Base-by-base conservation (phyloP, 2,888 invertebrate genomes). In the Drosophila quinaria region DNA sequence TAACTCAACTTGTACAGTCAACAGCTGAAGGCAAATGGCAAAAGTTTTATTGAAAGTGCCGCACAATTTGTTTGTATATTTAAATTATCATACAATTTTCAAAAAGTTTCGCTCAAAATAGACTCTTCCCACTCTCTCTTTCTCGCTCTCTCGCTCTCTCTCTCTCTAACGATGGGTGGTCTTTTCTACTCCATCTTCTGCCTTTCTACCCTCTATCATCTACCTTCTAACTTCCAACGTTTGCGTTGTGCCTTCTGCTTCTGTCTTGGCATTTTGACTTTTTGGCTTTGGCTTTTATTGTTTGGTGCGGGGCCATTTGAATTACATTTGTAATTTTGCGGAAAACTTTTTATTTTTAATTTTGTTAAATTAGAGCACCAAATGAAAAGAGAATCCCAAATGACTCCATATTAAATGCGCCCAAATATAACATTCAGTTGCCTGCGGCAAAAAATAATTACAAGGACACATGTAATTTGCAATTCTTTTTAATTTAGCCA, bases 41-140 rank as follows among this genome's bases (percentile, higher is more conserved):
- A 90, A 87, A 87, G 90, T 87, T 87, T 86, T 90, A 88, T 90
- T 88, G 87, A 82, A 87, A 90, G 72, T 82, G 90, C 90, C 86
- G 88, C 86, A 87, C 90, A 87, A 87, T 87, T 87, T 87, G 86
- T 87, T 87, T 87, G 90, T 86, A 86, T 88, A 90, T 88, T 87
- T 82, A 87, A 87, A 87, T 86, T 86, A 84, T 89, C 84, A 89
- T 89, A 86, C 74, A 89, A 86, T 87, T 87, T 85, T 71, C 63
- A 10, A 69, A 87, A 90, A 82, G 63, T 82, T 90, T 86, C 78
- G 74, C 71, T 72, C 42, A 42, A n/a, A n/a, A n/a, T n/a, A n/a
- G n/a, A n/a, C n/a, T n/a, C 19, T 17, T 55, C 65, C 49, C 62
- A 56, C 49, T 11, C 42, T 8, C 42, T 5, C 50, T 3, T n/a